phyloP scores from a whole-genome alignment of 2,888 invertebrate species.

The Lydus trimaculatus region DNA sequence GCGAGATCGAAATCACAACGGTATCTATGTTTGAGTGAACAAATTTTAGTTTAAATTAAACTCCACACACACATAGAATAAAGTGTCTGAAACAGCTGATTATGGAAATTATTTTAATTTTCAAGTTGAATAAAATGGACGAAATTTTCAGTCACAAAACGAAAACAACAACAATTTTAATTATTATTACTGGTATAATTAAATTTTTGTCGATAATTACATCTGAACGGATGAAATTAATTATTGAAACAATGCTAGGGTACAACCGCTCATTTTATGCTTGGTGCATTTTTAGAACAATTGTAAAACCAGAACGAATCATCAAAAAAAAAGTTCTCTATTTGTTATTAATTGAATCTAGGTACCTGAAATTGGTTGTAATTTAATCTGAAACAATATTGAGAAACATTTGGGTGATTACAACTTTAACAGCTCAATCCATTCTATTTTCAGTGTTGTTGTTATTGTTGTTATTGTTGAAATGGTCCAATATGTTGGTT shows the following conservation, averaged over 20 bases:
- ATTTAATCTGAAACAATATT: neutral
- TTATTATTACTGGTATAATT: slow-evolving; percentile 10
- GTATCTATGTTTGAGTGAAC: slow-evolving; percentile 6
- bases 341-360: neutral
- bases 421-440: neutral
- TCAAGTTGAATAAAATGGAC: slow-evolving; percentile 10
- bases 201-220: slow-evolving; percentile 15
- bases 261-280: slow-evolving; percentile 10
- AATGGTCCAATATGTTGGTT: neutral
- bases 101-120: slow-evolving; percentile 19
- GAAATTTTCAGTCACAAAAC: slow-evolving; percentile 23
- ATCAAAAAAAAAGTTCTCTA: neutral
- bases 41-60: neutral
- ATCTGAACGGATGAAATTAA: slow-evolving; percentile 9
- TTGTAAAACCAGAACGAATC: neutral
- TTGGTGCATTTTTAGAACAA: slow-evolving; percentile 3
- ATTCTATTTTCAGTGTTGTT: neutral
- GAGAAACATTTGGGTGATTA: neutral
- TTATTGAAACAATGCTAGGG: slow-evolving; percentile 12
- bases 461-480: slow-evolving; percentile 8
- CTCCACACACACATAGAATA: neutral
- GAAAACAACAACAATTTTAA: slow-evolving; percentile 6
- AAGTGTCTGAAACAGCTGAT: slow-evolving; percentile 19
- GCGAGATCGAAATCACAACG: slow-evolving; percentile 7
- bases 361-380: neutral